Percentiles rank a stretch among this genome's conserved stretches.
Evolutionary conservation across 2,888 invertebrate species (phyloP).

Genomic region (Hylaea fasciaria): DNA sequence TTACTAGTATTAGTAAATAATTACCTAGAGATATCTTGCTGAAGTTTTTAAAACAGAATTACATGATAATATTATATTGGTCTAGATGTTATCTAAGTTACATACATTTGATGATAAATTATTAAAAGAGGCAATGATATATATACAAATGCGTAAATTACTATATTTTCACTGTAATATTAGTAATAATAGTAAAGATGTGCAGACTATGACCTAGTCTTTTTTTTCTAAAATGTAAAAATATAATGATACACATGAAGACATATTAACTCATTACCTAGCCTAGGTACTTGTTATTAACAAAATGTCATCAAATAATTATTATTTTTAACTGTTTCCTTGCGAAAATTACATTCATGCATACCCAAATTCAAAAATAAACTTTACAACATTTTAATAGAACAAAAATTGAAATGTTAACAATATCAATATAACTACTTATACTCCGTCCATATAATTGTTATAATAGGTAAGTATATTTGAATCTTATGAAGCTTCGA

Average conservation of each 20-base stretch:
- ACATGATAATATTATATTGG: too few relatives aligned
- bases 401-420: background rate
- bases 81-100: too few relatives aligned
- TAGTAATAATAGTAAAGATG: background rate
- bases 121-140: background rate
- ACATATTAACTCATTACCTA: too few relatives aligned
- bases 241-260: too few relatives aligned
- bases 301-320: too few relatives aligned
- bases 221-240: too few relatives aligned
- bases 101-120: too few relatives aligned
- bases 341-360: background rate
- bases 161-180: background rate
- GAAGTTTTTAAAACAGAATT: background rate
- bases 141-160: conserved; percentile 4
- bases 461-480: conserved; percentile 2
- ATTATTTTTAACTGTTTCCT: too few relatives aligned
- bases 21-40: background rate
- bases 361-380: conserved; percentile 16
- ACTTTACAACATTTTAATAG: conserved; percentile 20
- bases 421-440: conserved; percentile 13
- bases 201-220: background rate
- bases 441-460: conserved; percentile 1
- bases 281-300: too few relatives aligned
- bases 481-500: conserved; percentile 16
- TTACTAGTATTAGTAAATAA: too few relatives aligned